Percentiles rank a stretch among this genome's conserved stretches.
phyloP scores from a whole-genome alignment of 2,797 vertebrate species.

The Dendrocincla tyrannina region DNA sequence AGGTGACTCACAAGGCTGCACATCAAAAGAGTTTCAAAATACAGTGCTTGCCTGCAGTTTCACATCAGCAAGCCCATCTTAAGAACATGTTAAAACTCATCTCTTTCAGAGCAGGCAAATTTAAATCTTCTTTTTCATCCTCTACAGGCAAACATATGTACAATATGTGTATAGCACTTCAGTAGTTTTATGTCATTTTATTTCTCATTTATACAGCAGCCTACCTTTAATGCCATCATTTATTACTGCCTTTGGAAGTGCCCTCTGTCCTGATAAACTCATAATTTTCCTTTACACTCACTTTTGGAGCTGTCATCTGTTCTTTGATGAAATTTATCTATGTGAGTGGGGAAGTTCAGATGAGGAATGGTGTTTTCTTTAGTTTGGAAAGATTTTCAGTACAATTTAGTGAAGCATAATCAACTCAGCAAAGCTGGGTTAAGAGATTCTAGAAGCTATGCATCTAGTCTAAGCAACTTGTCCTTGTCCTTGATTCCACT shows the following conservation, averaged over 20 bases:
- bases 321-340: constrained; percentile 21
- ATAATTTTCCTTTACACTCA: constrained; percentile 46
- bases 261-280: constrained; percentile 39
- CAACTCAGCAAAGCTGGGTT: background rate
- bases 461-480: background rate
- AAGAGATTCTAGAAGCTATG: background rate
- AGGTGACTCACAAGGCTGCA: background rate
- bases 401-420: constrained; percentile 27
- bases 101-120: background rate
- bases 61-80: background rate
- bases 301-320: constrained; percentile 28
- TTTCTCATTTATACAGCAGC: constrained; percentile 37
- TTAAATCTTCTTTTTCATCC: constrained; percentile 11
- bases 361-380: constrained; percentile 43
- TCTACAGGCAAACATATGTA: constrained; percentile 13
- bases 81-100: background rate
- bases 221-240: constrained; percentile 51
- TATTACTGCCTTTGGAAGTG: constrained; percentile 38
- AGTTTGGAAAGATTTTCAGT: constrained; percentile 28
- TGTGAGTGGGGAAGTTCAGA: background rate
- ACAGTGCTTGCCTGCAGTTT: background rate
- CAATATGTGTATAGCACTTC: constrained; percentile 2
- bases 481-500: constrained; percentile 17
- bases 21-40: background rate
- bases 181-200: constrained; percentile 50